Conservation (phyloP, 2,797 vertebrate genomes). For the Acanthopagrus latus region DNA sequence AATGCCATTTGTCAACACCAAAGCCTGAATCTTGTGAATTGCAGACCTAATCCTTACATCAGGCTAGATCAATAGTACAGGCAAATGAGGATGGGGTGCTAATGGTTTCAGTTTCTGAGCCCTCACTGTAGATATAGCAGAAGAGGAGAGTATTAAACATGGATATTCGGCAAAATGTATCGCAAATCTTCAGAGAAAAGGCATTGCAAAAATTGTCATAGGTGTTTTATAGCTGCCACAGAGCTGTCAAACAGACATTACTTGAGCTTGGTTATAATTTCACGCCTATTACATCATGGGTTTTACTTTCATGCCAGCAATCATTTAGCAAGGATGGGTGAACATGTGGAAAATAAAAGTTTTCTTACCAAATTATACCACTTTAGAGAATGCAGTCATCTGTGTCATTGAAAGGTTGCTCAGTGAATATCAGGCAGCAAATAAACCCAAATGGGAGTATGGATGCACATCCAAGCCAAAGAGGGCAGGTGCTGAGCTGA, state of each 20-base stretch:
- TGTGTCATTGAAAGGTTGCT: constrained; percentile 60
- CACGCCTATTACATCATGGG: constrained; percentile 35
- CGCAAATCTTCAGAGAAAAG: not conserved
- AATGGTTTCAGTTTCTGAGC: not conserved
- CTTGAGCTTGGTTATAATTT: constrained; percentile 41
- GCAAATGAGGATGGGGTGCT: not conserved
- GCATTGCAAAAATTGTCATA: not conserved
- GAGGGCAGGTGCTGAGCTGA: not conserved
- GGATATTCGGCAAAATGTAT: constrained; percentile 6
- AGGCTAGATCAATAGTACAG: constrained; percentile 11
- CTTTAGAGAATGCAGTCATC: constrained; percentile 51
- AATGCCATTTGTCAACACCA: constrained; percentile 46
- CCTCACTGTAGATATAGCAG: not conserved
- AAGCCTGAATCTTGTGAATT: constrained; percentile 6
- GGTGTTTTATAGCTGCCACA: constrained; percentile 27
- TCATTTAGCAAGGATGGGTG: constrained; percentile 56
- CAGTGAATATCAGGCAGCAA: constrained; percentile 52
- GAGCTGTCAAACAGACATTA: constrained; percentile 44
- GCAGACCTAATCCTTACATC: constrained; percentile 11
- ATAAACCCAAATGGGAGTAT: constrained; percentile 18
- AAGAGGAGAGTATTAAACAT: not conserved
- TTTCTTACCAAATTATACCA: constrained; percentile 60
- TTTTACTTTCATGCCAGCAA: constrained; percentile 50
- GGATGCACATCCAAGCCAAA: not conserved
- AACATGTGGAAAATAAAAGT: constrained; percentile 49